These are phyloP conservation scores for Agonopterix arenella DNA, from an alignment of 2,888 invertebrate genomes.

Conservation along the genomic window DNA sequence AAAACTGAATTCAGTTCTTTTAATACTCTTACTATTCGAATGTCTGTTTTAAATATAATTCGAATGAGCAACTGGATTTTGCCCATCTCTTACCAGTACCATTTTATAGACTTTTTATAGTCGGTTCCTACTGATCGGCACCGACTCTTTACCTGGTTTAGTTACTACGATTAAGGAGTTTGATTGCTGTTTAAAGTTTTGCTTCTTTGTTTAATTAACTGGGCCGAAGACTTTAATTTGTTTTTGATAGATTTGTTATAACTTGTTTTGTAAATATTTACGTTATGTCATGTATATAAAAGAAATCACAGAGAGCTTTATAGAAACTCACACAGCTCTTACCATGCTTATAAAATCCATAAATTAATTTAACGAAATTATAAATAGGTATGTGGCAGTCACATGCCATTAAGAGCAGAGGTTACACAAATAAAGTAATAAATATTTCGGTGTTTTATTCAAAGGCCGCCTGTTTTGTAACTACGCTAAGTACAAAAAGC, in stretches of 20 bases:
- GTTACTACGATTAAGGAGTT: conserved; percentile 46
- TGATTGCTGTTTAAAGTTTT: conserved; percentile 13
- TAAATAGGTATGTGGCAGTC: too few species aligned
- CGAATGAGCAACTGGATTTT: too few species aligned
- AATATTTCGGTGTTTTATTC: conserved; percentile 5
- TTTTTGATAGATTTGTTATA: not conserved
- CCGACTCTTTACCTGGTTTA: conserved; percentile 43
- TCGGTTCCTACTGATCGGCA: conserved; percentile 50
- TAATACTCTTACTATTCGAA: too few species aligned
- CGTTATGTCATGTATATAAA: too few species aligned
- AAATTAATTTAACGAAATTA: too few species aligned
- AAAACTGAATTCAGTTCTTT: too few species aligned
- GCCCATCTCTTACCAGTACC: conserved; percentile 15
- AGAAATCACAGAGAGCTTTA: too few species aligned
- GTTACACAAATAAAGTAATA: not conserved
- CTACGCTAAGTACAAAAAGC: conserved; percentile 15
- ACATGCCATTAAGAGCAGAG: too few species aligned
- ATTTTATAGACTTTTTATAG: conserved; percentile 67
- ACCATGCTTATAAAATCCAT: too few species aligned
- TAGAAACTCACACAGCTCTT: too few species aligned
- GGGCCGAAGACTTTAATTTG: not conserved
- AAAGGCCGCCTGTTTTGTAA: conserved; percentile 9
- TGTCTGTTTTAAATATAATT: too few species aligned
- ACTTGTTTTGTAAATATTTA: not conserved
- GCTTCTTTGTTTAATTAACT: not conserved